phyloP scores from a whole-genome alignment of 53 echinoderm and acorn worm species.

The Echinarachnius parma region DNA sequence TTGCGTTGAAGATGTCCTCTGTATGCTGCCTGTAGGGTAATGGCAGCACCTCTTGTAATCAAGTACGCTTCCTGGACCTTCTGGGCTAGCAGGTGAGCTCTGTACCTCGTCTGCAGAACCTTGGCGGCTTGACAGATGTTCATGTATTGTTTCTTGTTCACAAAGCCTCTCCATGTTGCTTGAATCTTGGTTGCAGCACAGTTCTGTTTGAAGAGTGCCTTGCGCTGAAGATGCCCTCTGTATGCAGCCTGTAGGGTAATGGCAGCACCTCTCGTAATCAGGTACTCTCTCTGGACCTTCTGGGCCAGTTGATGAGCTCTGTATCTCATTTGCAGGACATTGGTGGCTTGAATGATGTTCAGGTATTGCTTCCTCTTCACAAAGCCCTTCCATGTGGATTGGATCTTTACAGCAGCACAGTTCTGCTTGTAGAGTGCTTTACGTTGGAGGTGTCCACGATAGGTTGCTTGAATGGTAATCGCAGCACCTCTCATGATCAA shows the following conservation, averaged over 20 bases:
- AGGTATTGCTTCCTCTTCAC: conserved; percentile 30
- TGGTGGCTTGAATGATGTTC: conserved; percentile 18
- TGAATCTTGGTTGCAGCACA: conserved; percentile 53
- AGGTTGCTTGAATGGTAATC: conserved; percentile 57
- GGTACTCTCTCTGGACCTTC: conserved; percentile 11
- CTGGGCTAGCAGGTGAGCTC: conserved; percentile 42
- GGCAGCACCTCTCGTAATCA: conserved; percentile 42
- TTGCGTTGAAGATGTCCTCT: conserved; percentile 12
- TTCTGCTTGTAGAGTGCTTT: conserved; percentile 42
- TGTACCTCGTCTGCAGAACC: conserved; percentile 62
- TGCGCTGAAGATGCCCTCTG: conserved; percentile 49
- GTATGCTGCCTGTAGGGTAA: conserved; percentile 39
- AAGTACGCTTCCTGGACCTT: conserved; percentile 44
- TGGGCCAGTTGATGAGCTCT: conserved; percentile 30
- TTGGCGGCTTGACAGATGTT: conserved; percentile 31
- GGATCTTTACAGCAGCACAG: conserved; percentile 53
- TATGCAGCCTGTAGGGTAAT: conserved; percentile 55
- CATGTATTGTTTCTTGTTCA: conserved; percentile 29
- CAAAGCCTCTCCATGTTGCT: conserved; percentile 36
- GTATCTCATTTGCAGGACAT: conserved; percentile 45
- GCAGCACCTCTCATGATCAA: conserved; percentile 43
- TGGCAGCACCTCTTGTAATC: conserved; percentile 32
- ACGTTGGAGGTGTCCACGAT: conserved; percentile 53
- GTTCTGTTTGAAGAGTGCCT: conserved; percentile 31
- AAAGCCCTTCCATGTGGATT: conserved; percentile 45